Evolutionary conservation across 2,113 vertebrate genomes (phyloP).

Genomic region (Diglossa brunneiventris): DNA sequence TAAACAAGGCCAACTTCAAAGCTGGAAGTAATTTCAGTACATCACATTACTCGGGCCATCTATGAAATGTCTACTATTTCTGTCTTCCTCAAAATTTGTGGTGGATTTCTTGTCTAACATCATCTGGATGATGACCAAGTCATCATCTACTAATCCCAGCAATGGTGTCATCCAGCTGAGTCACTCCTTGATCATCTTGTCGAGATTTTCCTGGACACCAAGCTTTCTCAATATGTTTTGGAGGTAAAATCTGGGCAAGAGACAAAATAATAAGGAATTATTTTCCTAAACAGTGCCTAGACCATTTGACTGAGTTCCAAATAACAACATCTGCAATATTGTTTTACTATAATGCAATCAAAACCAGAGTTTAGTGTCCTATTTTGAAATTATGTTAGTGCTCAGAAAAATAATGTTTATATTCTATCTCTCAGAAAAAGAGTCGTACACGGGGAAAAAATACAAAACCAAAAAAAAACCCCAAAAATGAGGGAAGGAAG

Average conservation of each 20-base stretch:
- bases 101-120: not conserved
- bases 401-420: not conserved
- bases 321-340: not conserved
- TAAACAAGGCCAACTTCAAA: not conserved
- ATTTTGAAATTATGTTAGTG: not conserved
- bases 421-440: not conserved
- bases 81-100: not conserved
- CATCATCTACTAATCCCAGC: not conserved
- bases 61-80: not conserved
- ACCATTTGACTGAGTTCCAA: not conserved
- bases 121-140: not conserved
- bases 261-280: not conserved
- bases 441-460: rapidly evolving
- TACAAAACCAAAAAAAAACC: not conserved
- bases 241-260: not conserved
- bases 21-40: not conserved
- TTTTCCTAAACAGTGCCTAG: not conserved
- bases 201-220: not conserved
- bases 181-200: not conserved
- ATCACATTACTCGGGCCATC: not conserved
- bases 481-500: not conserved
- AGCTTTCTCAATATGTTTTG: not conserved
- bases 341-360: not conserved
- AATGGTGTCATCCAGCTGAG: not conserved
- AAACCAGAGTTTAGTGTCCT: not conserved